Conservation (phyloP, 2,797 vertebrate species). For the Pangasius sanitwongsei region DNA sequence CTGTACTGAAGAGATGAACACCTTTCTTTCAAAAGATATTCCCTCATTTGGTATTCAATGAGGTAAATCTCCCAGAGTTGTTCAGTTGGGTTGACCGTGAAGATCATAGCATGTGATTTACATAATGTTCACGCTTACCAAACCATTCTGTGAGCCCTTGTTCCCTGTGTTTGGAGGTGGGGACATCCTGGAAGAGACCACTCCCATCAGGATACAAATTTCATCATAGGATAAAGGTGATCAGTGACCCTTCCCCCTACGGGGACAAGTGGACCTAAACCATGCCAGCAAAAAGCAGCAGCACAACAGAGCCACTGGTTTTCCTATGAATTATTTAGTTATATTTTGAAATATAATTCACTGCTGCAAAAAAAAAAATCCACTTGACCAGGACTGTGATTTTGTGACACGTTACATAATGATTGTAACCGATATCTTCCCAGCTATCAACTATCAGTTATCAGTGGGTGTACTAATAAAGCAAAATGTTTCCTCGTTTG, state of each 20-base stretch:
- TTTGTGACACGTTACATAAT: not conserved
- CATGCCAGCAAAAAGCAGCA: not conserved
- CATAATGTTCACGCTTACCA: not conserved
- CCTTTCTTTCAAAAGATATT: not conserved
- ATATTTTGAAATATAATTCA: not conserved
- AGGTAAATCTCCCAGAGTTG: not conserved
- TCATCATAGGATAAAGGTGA: conserved; percentile 1
- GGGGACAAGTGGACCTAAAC: not conserved
- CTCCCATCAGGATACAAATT: not conserved
- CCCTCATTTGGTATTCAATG: not conserved
- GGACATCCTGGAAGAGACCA: not conserved
- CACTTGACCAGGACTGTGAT: not conserved
- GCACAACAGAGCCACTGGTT: not conserved
- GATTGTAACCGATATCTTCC: not conserved
- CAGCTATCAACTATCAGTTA: not conserved
- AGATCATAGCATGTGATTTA: not conserved
- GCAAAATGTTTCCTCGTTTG: not conserved
- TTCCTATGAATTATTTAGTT: not conserved
- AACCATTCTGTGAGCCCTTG: not conserved
- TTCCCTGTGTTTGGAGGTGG: not conserved
- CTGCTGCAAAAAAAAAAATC: not conserved
- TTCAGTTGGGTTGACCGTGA: not conserved
- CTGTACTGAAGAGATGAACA: not conserved
- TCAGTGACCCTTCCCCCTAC: not conserved
- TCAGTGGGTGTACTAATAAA: not conserved